Base-by-base conservation (phyloP, 2,113 vertebrate genomes). In the Alectura lathami region DNA sequence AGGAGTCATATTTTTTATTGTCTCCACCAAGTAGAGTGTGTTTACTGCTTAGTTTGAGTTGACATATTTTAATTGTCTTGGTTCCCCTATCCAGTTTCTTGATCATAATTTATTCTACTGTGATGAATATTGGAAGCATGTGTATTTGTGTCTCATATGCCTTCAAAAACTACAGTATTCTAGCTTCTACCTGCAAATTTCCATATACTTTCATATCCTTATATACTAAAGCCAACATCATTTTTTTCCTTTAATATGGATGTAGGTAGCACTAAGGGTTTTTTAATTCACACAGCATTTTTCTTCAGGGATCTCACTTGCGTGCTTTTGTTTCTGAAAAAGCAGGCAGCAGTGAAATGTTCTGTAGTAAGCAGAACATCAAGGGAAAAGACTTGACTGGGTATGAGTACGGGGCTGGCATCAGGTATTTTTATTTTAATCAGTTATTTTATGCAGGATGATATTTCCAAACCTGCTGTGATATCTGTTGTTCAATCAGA, bases 341-440 rank as follows among this genome's bases (percentile, higher is more conserved):
- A 50, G 27, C 6, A 83, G 17, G 51, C 40, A 91, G 38, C 68
- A 94, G 18, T 36, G 62, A 89, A 68, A 45, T 22, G 11, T 80
- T 83, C 48, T 53, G 67, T 21, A 80, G n/a, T 13, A 77, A 89
- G 54, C 11, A 59, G 42, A 88, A 86, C 5, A 47, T 22, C 30
- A 68, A 23, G 59, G 47, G 24, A 78, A 83, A 84, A 86, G 30
- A 17, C 6, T 67, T 85, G 50, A 48, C 42, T 68, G 38, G 8
- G 16, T 67, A 27, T 2, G 3, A 79, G 17, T 32, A 62, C 30
- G 50, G 36, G 42, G 53, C 48, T 60, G 7, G 34, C 12, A 51
- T 40, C 4, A 51, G 14, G n/a, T 51, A 63, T 60, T 91, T 94
- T 81, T 86, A 62, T 83, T 94, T 89, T 62, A 88, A 94, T 92